Evolutionary conservation across 2,113 vertebrate species (phyloP), one percentile per base, ranked within the genome.

Genomic region (Eulacestoma nigropectus): DNA sequence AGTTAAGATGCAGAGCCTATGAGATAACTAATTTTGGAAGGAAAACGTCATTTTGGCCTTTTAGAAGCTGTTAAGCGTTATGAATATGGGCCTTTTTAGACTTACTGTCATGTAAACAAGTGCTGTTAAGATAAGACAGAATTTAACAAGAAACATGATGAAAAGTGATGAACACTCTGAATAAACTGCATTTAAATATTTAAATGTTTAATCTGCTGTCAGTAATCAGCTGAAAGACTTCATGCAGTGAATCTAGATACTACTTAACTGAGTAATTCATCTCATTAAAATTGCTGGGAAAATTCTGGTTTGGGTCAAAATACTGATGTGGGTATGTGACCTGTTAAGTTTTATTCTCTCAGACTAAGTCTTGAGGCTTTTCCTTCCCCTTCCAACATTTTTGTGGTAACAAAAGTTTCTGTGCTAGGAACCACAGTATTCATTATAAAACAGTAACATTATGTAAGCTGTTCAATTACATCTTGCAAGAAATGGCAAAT

Each of bases 11-110:
- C 75, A 92, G 47, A 89, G 69, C 52, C 56, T 64, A 18, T 26
- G 19, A 74, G 68, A 78, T 30, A 86, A 68, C 81, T 93, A 78
- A 81, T 91, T 97, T 89, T 89, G 84, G 92, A 93, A 93, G 55
- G 77, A 73, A 72, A 79, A 76, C 70, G 84, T 86, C 32, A 46
- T 80, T 92, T 72, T 86, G 81, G 60, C 56, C 77, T 89, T 68
- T 63, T 37, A 79, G 84, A 93, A 84, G 53, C 53, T 3, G 8
- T 69, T 78, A 67, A 60, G 44, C 1, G 0, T 78, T 89, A 30
- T 12, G 69, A 87, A 87, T 78, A 25, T 72, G 33, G 68, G 47
- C 33, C 68, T 84, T 83, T 74, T 63, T 84, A 88, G 65, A 59
- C 30, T 92, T 57, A 56, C 50, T 83, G 52, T 84, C 69, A 70